Conservation (phyloP, 2,888 invertebrate genomes). For the Pantelozetes paolii region DNA sequence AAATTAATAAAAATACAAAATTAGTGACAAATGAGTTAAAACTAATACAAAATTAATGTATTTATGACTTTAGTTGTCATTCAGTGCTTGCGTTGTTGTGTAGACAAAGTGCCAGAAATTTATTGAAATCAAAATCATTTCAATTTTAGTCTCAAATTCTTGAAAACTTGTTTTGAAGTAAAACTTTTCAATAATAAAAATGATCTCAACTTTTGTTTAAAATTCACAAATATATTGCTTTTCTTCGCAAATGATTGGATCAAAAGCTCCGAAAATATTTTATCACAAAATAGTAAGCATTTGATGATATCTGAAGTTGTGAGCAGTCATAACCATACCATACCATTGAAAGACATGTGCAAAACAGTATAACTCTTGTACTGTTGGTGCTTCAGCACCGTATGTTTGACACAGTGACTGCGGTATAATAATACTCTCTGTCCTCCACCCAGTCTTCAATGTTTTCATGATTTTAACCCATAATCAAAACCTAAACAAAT, state of each 20-base stretch:
- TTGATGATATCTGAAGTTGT: not conserved
- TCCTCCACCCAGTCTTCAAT: not conserved
- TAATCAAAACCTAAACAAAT: not conserved
- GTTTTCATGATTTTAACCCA: not conserved
- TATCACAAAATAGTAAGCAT: conserved; percentile 12
- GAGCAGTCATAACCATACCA: no score
- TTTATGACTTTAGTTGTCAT: no score
- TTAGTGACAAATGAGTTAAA: no score
- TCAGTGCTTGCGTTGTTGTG: no score
- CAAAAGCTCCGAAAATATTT: not conserved
- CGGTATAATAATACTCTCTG: not conserved
- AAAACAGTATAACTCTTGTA: not conserved
- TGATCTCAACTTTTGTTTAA: not conserved
- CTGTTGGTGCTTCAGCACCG: not conserved
- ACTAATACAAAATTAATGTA: no score
- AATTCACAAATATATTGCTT: not conserved
- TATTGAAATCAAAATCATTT: no score
- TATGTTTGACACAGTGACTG: not conserved
- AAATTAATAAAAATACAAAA: no score
- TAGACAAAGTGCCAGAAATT: no score
- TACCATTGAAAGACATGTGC: not conserved
- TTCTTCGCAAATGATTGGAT: not conserved
- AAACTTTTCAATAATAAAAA: no score
- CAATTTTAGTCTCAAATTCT: no score
- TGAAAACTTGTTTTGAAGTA: no score